Base-by-base conservation (phyloP, 1,140 invertebrate species). In the Chironomus tepperi region DNA sequence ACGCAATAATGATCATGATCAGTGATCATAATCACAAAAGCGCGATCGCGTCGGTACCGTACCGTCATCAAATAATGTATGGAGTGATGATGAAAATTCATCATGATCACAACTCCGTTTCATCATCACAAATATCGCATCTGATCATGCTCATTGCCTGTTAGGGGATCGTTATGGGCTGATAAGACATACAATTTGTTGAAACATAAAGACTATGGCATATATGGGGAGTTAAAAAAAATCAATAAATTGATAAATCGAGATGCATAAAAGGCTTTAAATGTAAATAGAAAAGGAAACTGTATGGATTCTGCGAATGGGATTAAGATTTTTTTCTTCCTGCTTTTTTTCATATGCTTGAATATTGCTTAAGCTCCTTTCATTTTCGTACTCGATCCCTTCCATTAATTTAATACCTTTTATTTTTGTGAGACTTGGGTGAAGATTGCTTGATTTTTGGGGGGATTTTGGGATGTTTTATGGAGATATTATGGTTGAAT, bases 181-280 rank as follows among this genome's bases (percentile, higher is more conserved):
- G 47, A 57, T 57, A 57, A 57, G 47, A 57, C 47, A 57, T 34
- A 34, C 47, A 57, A 57, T 57, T 57, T 57, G 47, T 57, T 57
- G 47, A n/a, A 57, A 57, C 47, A 57, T 57, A 57, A 57, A 57
- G n/a, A n/a, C 47, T 5, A 57, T 12, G 12, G 12, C 47, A 47
- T 47, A 47, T 47, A 47, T 47, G 47, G 47, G 47, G 47, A 57
- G 24, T n/a, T n/a, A 57, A 57, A 57, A 57, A 57, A 57, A 57
- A 57, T 57, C 47, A 57, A 57, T 57, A 57, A 57, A 57, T 57
- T 57, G 47, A 57, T 57, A 57, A n/a, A n/a, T 57, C n/a, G 47
- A 57, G n/a, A 57, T n/a, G 12, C 8, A 57, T 57, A 57, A 34
- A 34, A 57, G 47, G 47, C 47, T 57, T 57, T 57, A 57, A 57